Evolutionary conservation across 2,113 vertebrate species (phyloP).

Genomic region (Gallinago jamesoni): DNA sequence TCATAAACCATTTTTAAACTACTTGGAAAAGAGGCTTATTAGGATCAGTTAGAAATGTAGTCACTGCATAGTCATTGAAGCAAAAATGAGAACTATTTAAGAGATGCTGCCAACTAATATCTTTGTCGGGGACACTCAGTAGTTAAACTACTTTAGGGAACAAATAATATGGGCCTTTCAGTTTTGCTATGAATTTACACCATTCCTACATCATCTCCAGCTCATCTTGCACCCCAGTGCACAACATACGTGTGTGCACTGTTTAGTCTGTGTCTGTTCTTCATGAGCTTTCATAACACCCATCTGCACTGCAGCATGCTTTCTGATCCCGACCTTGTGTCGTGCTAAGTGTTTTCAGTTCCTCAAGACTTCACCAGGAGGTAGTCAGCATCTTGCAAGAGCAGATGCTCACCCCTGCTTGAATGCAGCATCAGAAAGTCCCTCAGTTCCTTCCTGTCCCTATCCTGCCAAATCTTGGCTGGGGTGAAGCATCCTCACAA

Average conservation of each 20-base stretch:
- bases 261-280: conserved; percentile 61
- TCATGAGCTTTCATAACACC: neutral
- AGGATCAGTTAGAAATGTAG: conserved; percentile 29
- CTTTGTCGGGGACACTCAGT: neutral
- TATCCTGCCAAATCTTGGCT: neutral
- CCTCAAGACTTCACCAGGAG: conserved; percentile 41
- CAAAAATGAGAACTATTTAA: conserved; percentile 48
- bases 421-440: conserved; percentile 5
- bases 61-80: neutral
- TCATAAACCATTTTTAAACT: conserved; percentile 45
- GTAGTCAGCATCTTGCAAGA: conserved; percentile 5
- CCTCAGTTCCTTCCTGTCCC: neutral
- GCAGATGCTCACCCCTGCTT: neutral
- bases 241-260: conserved; percentile 5
- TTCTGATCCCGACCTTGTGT: conserved; percentile 16
- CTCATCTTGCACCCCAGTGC: neutral
- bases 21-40: conserved; percentile 18
- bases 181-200: conserved; percentile 18
- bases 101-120: neutral
- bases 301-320: conserved; percentile 32
- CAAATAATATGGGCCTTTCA: neutral
- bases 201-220: conserved; percentile 34
- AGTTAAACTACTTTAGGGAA: conserved; percentile 1
- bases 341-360: conserved; percentile 19
- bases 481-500: neutral